Evolutionary conservation across 2,113 vertebrate genomes (phyloP).

Genomic region (Conger conger): DNA sequence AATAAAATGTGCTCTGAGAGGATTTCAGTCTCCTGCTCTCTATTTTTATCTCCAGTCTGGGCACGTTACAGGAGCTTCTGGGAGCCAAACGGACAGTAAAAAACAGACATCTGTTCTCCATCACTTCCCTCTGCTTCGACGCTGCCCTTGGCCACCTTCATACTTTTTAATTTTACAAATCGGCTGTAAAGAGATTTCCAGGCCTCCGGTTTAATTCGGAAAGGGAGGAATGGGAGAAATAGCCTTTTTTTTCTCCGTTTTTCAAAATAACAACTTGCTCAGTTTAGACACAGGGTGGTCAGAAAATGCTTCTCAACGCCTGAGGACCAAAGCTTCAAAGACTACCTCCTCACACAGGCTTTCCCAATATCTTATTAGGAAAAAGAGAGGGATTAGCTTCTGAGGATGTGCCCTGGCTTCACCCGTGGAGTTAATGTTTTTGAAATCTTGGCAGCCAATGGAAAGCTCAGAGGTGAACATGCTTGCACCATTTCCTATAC

Average conservation of each 20-base stretch:
- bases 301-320: background rate
- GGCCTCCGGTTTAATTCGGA: slow-evolving; percentile 2
- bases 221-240: slow-evolving; percentile 8
- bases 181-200: slow-evolving; percentile 21
- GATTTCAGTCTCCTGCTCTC: slow-evolving; percentile 18
- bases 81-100: slow-evolving; percentile 31
- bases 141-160: background rate
- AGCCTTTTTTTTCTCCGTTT: slow-evolving; percentile 11
- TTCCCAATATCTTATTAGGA: background rate
- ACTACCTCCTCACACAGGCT: background rate
- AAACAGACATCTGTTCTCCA: slow-evolving; percentile 57
- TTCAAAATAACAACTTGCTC: background rate
- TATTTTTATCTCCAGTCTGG: slow-evolving; percentile 5
- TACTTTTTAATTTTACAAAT: slow-evolving; percentile 18
- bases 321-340: background rate
- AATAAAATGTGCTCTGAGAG: background rate
- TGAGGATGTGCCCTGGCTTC: background rate
- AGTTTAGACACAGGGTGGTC: background rate
- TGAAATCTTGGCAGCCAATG: background rate
- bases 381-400: background rate
- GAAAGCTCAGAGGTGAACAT: background rate
- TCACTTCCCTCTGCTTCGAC: slow-evolving; percentile 38
- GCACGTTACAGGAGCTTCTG: background rate
- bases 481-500: background rate
- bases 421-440: background rate